Evolutionary conservation across 1,140 invertebrate species (phyloP).

Genomic region (Tenebrio molitor): DNA sequence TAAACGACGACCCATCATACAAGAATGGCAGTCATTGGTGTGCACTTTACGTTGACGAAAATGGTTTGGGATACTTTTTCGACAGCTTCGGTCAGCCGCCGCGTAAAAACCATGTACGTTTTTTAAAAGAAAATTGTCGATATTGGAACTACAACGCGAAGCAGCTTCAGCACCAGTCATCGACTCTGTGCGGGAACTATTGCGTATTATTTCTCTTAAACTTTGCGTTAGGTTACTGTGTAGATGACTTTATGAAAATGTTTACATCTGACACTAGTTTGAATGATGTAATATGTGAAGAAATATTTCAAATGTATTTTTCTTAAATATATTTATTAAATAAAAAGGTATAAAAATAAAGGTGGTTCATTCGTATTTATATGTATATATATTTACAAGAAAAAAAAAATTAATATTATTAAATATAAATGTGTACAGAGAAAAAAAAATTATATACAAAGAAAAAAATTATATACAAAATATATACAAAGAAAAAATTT

Average conservation of each 20-base stretch:
- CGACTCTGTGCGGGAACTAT: background rate
- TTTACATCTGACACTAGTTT: background rate
- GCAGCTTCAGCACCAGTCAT: background rate
- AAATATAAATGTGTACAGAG: background rate
- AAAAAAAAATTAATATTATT: background rate
- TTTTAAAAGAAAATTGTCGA: background rate
- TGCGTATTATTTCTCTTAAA: slow-evolving; percentile 9
- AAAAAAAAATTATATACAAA: background rate
- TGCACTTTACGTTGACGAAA: background rate
- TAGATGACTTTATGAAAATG: background rate
- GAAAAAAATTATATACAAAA: too few species aligned
- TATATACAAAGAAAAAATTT: too few species aligned
- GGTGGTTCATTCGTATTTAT: too few species aligned
- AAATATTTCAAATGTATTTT: background rate
- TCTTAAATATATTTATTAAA: too few species aligned
- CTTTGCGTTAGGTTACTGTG: background rate
- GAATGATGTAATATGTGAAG: background rate
- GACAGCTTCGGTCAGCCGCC: slow-evolving; percentile 11
- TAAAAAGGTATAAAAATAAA: too few species aligned
- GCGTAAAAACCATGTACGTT: background rate
- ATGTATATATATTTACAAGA: too few species aligned
- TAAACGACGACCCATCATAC: background rate
- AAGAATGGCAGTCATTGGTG: background rate
- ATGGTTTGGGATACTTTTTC: slow-evolving; percentile 7
- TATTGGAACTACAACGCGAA: background rate